These are phyloP conservation scores for Horisme vitalbata DNA, from an alignment of 2,888 invertebrate species.

Conservation along the genomic window DNA sequence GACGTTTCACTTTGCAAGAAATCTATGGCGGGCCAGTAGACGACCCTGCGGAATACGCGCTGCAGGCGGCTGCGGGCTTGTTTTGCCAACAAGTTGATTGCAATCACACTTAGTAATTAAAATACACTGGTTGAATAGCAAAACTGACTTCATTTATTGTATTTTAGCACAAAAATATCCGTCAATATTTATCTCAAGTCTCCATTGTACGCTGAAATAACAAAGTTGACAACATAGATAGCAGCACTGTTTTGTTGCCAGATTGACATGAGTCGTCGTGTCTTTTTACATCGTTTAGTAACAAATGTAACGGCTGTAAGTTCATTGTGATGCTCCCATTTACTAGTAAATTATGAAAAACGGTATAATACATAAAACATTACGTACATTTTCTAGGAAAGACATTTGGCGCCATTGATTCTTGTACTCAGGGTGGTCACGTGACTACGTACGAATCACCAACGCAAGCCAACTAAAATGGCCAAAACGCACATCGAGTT, in stretches of 20 bases:
- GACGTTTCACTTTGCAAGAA: conserved; percentile 78
- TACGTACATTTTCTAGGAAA: conserved; percentile 80
- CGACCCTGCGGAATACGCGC: conserved; percentile 38
- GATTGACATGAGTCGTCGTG: conserved; percentile 81
- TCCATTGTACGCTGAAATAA: conserved; percentile 83
- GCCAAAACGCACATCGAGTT: conserved; percentile 82
- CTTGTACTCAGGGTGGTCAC: conserved; percentile 69
- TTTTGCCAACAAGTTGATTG: not conserved
- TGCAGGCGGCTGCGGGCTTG: not conserved
- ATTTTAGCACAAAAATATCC: conserved; percentile 67
- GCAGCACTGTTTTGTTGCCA: conserved; percentile 86
- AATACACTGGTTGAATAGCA: conserved; percentile 51
- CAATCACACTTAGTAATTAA: conserved; percentile 13
- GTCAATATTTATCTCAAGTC: conserved; percentile 86
- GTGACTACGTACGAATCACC: conserved; percentile 83
- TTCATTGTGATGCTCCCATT: conserved; percentile 29
- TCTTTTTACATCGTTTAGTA: conserved; percentile 50
- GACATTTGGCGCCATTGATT: conserved; percentile 83
- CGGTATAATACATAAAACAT: conserved; percentile 48
- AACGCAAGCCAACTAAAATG: conserved; percentile 83
- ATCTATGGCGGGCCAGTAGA: conserved; percentile 76
- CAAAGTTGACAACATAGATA: conserved; percentile 92
- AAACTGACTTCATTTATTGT: conserved; percentile 46
- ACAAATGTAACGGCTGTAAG: conserved; percentile 38
- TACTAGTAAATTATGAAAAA: conserved; percentile 40